These are phyloP conservation scores for Heterotis niloticus DNA, from an alignment of 2,113 vertebrate genomes.

Conservation along the genomic window DNA sequence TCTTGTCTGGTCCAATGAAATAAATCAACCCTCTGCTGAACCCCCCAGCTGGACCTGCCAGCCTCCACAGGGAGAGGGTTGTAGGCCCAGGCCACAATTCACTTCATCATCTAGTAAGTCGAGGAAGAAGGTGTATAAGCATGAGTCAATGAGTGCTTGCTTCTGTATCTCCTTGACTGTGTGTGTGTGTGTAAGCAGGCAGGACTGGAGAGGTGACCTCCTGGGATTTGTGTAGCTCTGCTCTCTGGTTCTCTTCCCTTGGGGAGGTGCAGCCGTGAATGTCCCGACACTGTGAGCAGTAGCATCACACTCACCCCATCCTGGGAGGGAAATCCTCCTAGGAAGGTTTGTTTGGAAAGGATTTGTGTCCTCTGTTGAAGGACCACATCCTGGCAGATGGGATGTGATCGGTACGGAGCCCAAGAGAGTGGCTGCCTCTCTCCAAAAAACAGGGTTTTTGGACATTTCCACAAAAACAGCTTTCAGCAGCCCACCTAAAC, in stretches of 20 bases:
- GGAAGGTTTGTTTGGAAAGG: not conserved
- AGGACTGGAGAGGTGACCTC: constrained; percentile 1
- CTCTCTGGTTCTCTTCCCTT: not conserved
- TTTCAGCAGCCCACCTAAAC: too few species aligned
- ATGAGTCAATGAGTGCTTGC: not conserved
- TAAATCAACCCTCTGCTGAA: constrained; percentile 70
- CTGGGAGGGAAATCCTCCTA: not conserved
- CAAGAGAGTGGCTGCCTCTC: not conserved
- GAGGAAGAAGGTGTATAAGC: constrained; percentile 1
- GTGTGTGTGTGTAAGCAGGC: not conserved
- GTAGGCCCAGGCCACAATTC: not conserved
- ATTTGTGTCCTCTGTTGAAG: not conserved
- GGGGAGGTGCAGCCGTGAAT: not conserved
- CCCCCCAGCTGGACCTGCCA: constrained; percentile 44
- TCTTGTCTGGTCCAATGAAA: constrained; percentile 65
- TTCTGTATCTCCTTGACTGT: constrained; percentile 18
- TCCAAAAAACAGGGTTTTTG: not conserved
- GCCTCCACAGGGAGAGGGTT: constrained; percentile 48
- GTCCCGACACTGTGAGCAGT: constrained; percentile 2
- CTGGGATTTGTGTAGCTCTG: not conserved
- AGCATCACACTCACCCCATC: constrained; percentile 3
- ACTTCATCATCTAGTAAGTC: constrained; percentile 13
- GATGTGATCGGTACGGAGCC: not conserved
- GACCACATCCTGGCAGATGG: not conserved
- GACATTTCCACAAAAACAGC: not conserved